Conservation (phyloP, 2,113 vertebrate species). For the Mellivora capensis region DNA sequence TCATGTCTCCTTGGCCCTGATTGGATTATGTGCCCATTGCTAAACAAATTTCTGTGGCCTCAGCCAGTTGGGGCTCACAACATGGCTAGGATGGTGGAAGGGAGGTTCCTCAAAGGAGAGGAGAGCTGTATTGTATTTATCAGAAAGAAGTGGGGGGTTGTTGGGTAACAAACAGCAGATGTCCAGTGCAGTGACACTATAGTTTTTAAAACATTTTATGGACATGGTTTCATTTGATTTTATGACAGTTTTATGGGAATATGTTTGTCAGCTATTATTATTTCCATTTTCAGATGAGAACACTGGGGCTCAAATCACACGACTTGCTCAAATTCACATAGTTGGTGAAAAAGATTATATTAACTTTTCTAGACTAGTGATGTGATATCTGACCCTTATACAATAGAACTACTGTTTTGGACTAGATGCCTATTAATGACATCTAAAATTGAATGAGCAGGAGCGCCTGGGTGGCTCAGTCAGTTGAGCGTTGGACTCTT, state of each 20-base stretch:
- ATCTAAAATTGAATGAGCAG: background rate
- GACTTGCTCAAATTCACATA: background rate
- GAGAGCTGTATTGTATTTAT: background rate
- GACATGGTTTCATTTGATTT: conserved; percentile 30
- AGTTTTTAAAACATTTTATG: conserved; percentile 5
- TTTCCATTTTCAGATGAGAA: conserved; percentile 37
- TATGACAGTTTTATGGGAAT: background rate
- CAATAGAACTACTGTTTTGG: background rate
- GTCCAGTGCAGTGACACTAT: background rate
- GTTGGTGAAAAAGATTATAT: background rate
- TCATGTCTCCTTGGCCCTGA: background rate
- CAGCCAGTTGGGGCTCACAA: background rate
- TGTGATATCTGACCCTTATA: background rate
- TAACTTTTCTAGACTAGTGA: background rate
- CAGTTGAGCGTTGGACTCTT: background rate
- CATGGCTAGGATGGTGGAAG: background rate
- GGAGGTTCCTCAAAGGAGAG: background rate
- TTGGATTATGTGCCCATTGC: background rate
- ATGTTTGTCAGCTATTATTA: conserved; percentile 6
- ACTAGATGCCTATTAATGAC: background rate
- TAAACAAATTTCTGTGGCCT: background rate
- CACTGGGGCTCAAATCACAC: background rate
- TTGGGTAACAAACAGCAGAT: background rate
- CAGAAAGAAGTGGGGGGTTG: background rate
- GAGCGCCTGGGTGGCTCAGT: background rate